These are phyloP conservation scores for Trichogramma pretiosum DNA, from an alignment of 1,140 invertebrate genomes.

Conservation along the genomic window DNA sequence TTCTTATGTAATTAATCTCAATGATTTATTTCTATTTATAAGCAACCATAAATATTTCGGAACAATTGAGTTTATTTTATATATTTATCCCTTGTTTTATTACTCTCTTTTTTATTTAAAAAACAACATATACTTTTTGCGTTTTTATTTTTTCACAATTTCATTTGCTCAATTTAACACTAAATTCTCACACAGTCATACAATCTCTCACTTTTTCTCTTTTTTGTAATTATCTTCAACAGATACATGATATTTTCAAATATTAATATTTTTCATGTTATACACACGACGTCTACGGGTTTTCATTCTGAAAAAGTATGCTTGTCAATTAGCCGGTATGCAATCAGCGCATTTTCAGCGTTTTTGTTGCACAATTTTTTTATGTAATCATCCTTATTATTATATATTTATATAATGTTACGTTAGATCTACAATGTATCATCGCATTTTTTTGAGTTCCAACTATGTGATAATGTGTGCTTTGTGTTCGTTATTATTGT, in stretches of 20 bases:
- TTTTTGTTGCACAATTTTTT: conserved; percentile 22
- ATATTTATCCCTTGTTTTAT: conserved; percentile 27
- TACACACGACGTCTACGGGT: too few relatives aligned
- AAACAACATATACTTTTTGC: conserved; percentile 33
- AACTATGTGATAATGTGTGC: conserved; percentile 9
- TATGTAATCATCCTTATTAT: conserved; percentile 10
- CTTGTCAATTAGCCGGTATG: conserved; percentile 24
- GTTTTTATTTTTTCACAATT: conserved; percentile 18
- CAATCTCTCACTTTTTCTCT: conserved; percentile 12
- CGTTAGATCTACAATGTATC: conserved; percentile 10
- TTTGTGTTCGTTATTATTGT: conserved; percentile 22
- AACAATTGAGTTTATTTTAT: conserved; percentile 40
- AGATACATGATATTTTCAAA: conserved; percentile 30
- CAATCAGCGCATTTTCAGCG: conserved; percentile 29
- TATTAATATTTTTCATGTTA: conserved; percentile 31
- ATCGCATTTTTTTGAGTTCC: conserved; percentile 9
- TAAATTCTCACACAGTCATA: conserved; percentile 15
- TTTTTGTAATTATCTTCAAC: conserved; percentile 20
- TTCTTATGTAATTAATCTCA: conserved; percentile 43
- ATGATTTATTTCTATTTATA: conserved; percentile 47
- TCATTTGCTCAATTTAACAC: too few relatives aligned
- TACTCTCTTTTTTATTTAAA: conserved; percentile 31
- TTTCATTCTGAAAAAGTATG: conserved; percentile 28
- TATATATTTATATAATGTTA: too few relatives aligned
- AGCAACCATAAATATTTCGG: conserved; percentile 45